Conservation (phyloP, 2,888 invertebrate species). For the Eristalis tenax region DNA sequence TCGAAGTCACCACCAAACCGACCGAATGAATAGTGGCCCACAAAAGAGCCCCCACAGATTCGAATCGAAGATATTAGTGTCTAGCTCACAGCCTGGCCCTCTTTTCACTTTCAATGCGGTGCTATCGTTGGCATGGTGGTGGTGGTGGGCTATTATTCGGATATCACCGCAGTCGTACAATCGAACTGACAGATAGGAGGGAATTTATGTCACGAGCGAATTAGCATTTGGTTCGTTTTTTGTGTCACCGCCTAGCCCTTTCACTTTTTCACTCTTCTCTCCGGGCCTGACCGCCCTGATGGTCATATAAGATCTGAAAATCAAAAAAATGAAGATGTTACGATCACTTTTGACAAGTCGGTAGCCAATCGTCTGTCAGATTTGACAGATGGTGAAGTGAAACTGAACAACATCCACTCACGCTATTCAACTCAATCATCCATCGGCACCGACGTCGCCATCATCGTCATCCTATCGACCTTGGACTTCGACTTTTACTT, state of each 20-base stretch:
- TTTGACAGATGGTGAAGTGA: slow-evolving; percentile 22
- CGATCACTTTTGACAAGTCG: slow-evolving; percentile 8
- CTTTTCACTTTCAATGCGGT: slow-evolving; percentile 61
- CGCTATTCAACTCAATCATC: background rate
- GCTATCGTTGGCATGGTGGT: background rate
- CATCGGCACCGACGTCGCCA: background rate
- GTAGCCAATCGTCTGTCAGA: slow-evolving; percentile 40
- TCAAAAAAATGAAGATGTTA: slow-evolving; percentile 1
- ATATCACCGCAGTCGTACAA: slow-evolving; percentile 20
- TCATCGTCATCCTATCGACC: slow-evolving; percentile 49
- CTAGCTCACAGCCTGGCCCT: slow-evolving; percentile 43
- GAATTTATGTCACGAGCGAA: slow-evolving; percentile 63
- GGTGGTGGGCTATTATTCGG: background rate
- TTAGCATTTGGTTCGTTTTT: slow-evolving; percentile 59
- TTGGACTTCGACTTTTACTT: slow-evolving; percentile 71
- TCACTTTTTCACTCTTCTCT: slow-evolving; percentile 42
- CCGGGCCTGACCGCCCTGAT: background rate
- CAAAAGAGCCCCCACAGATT: slow-evolving; percentile 16
- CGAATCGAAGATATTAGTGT: slow-evolving; percentile 22
- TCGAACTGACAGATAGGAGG: slow-evolving; percentile 22
- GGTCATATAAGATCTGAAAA: slow-evolving; percentile 23
- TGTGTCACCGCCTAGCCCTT: slow-evolving; percentile 52
- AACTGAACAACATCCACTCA: slow-evolving; percentile 7
- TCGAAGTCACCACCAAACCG: slow-evolving; percentile 18
- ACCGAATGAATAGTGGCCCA: slow-evolving; percentile 21